Base-by-base conservation (phyloP, 1,140 invertebrate genomes). In the Euwallacea fornicatus region DNA sequence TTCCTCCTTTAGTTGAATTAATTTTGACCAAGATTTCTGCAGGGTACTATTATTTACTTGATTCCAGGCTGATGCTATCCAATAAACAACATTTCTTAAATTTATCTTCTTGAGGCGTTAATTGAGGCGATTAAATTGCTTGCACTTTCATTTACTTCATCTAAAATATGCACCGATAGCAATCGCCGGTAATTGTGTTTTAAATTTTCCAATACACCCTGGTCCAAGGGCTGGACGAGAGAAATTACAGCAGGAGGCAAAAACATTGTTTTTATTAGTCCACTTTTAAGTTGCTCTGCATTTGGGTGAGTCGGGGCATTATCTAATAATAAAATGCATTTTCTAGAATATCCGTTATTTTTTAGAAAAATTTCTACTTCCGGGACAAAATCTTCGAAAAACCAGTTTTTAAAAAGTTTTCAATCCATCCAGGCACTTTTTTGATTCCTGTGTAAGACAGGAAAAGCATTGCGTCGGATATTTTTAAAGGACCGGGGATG, bases 221-320 rank as follows among this genome's bases (percentile, higher is more conserved):
- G 82, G 68, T 85, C 82, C 80, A 84, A 82, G 43, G 83, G 83
- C 74, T 86, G 84, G 33, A 85, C 65, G 58, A 82, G 72, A 0
- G 78, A 77, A 59, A 83, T 85, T 0, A 81, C 80, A 69, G 85
- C 85, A 62, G 81, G 77, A 46, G 84, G 84, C 46, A 85, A 76
- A 78, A 82, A 85, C 62, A 76, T 77, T 82, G 21, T 33, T 33
- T 33, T 33, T 33, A 33, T 33, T 33, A 2, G 1, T 4, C 21
- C 21, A 33, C 21, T 73, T 63, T 72, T 63, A 65, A 80, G 72
- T 58, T 76, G 42, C 70, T 81, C 75, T 54, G 70, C 69, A 50
- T 50, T 50, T 62, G 77, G 75, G 78, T 85, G 82, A 43, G 79
- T 79, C 42, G 81, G 73, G 58, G 79, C 82, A 74, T 84, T 85